Conservation (phyloP, 2,888 invertebrate genomes). For the Apotomis betuletana region DNA sequence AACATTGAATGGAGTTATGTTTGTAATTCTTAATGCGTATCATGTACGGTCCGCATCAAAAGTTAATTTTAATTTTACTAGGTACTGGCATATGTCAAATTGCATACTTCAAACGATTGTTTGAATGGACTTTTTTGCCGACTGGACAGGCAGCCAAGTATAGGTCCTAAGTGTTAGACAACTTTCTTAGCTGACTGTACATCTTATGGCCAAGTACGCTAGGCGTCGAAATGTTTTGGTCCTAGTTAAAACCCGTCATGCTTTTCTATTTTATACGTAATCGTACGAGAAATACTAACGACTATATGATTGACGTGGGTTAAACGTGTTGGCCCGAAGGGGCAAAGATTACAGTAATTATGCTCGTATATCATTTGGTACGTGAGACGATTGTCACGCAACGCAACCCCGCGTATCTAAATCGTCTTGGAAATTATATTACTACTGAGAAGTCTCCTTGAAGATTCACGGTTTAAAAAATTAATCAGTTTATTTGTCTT, state of each 20-base stretch:
- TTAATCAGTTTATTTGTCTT: background rate
- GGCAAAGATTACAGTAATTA: conserved; percentile 30
- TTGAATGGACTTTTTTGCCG: too few species aligned
- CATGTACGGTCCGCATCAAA: too few species aligned
- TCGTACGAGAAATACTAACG: background rate
- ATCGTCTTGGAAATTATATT: background rate
- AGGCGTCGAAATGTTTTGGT: background rate
- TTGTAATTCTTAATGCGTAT: too few species aligned
- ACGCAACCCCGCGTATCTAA: conserved; percentile 8
- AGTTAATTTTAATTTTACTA: too few species aligned
- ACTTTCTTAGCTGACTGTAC: too few species aligned
- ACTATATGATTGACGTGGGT: background rate
- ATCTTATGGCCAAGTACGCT: too few species aligned
- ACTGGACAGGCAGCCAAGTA: too few species aligned
- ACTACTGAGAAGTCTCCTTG: background rate
- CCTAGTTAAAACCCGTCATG: background rate
- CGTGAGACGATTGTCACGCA: background rate
- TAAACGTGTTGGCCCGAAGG: conserved; percentile 18
- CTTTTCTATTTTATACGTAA: background rate
- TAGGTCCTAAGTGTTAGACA: too few species aligned
- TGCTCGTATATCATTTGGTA: background rate
- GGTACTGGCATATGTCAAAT: too few species aligned
- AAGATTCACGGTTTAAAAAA: background rate
- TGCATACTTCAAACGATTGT: too few species aligned
- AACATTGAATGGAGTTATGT: too few species aligned